These are phyloP conservation scores for Plemyria rubiginata DNA, from an alignment of 2,888 invertebrate genomes.

Conservation along the genomic window DNA sequence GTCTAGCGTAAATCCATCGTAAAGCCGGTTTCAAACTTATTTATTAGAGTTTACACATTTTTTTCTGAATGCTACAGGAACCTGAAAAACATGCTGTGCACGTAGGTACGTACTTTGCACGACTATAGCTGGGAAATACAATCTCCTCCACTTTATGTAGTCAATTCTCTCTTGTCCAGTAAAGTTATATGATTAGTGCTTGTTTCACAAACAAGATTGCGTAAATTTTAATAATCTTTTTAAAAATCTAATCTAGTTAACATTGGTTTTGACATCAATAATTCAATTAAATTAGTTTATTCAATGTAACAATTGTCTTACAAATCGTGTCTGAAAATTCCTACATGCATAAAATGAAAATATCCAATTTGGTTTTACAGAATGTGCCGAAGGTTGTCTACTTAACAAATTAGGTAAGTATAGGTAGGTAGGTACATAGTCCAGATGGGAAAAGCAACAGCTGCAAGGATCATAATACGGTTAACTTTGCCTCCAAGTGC, in stretches of 20 bases:
- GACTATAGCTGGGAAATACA: conserved; percentile 9
- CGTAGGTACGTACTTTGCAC: background rate
- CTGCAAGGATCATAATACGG: conserved; percentile 10
- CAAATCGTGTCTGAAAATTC: too few relatives aligned
- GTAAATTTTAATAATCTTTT: too few relatives aligned
- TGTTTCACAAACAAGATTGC: background rate
- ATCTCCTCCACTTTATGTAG: conserved; percentile 9
- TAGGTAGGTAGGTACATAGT: too few relatives aligned
- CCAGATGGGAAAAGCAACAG: conserved; percentile 15
- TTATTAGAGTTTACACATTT: too few relatives aligned
- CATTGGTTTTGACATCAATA: too few relatives aligned
- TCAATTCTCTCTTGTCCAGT: conserved; percentile 3
- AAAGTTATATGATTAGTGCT: conserved; percentile 12
- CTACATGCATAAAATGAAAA: too few relatives aligned
- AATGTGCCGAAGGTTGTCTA: background rate
- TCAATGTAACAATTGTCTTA: too few relatives aligned
- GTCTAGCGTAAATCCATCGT: too few relatives aligned
- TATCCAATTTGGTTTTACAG: background rate
- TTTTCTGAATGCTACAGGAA: background rate
- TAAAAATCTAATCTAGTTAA: too few relatives aligned
- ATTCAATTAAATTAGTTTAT: too few relatives aligned
- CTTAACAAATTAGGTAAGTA: too few relatives aligned
- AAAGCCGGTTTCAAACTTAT: too few relatives aligned
- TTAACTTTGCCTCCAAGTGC: conserved; percentile 14
- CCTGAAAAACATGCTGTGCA: background rate